Conservation (phyloP, 1,140 invertebrate species). For the Caenorhabditis inopinata region DNA sequence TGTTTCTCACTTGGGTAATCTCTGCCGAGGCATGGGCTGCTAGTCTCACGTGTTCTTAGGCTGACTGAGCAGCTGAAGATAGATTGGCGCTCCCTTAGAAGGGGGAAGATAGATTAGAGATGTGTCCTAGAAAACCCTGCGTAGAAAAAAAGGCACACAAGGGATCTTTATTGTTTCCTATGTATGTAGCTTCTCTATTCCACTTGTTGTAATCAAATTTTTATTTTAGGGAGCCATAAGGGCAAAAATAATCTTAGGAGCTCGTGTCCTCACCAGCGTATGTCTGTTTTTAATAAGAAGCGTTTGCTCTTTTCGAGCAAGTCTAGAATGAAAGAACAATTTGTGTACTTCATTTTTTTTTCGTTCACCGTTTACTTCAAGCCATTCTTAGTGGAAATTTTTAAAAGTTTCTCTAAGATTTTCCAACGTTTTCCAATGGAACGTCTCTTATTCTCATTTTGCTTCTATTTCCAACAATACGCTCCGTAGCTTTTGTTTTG, state of each 20-base stretch:
- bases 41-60: slow-evolving; percentile 22
- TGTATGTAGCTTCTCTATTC: neutral
- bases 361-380: no score
- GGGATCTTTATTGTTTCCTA: neutral
- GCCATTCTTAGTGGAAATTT: no score
- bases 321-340: no score
- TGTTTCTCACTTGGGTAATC: neutral
- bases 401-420: no score
- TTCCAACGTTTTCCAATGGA: no score
- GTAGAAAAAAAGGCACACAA: neutral
- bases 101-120: neutral
- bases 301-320: no score
- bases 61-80: neutral
- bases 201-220: neutral
- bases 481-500: neutral
- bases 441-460: neutral
- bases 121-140: no score
- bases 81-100: neutral
- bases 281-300: neutral
- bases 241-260: neutral
- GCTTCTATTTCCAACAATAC: neutral
- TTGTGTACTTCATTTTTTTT: no score
- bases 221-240: neutral
- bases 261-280: neutral
- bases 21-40: neutral